phyloP scores from a whole-genome alignment of 2,888 invertebrate species.

The Globia sparganii region DNA sequence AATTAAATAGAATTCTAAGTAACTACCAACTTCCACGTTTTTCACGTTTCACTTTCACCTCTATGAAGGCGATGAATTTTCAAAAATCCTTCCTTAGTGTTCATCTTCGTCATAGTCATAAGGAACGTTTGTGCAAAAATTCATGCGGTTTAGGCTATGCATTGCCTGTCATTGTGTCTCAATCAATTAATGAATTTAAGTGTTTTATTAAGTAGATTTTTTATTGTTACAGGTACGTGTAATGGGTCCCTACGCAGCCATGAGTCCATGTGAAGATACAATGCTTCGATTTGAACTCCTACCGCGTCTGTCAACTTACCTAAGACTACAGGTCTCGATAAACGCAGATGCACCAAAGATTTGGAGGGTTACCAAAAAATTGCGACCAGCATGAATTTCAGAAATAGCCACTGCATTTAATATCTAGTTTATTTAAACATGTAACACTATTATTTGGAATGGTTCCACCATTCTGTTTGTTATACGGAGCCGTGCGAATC shows the following conservation, averaged over 20 bases:
- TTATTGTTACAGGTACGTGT: constrained; percentile 1
- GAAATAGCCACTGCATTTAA: constrained; percentile 47
- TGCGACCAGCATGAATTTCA: not conserved
- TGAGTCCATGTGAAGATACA: not conserved
- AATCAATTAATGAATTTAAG: too few relatives aligned
- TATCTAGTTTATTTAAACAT: constrained; percentile 28
- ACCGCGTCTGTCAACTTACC: not conserved
- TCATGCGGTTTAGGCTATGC: too few relatives aligned
- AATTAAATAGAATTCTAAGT: too few relatives aligned
- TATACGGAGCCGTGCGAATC: not conserved
- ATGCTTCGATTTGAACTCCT: not conserved
- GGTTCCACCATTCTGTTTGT: constrained; percentile 28
- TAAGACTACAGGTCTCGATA: not conserved
- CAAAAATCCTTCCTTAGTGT: too few relatives aligned
- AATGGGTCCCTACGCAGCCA: too few relatives aligned
- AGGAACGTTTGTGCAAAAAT: too few relatives aligned
- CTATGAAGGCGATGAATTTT: too few relatives aligned
- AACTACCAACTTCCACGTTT: too few relatives aligned
- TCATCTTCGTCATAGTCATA: not conserved
- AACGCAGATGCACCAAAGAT: not conserved
- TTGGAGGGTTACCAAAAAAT: constrained; percentile 52
- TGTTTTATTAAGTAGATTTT: not conserved
- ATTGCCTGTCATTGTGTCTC: too few relatives aligned
- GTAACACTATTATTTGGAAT: constrained; percentile 14
- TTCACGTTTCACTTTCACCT: too few relatives aligned